Conservation (phyloP, 2,113 vertebrate species). For the Neolamprologus caudopunctatus region DNA sequence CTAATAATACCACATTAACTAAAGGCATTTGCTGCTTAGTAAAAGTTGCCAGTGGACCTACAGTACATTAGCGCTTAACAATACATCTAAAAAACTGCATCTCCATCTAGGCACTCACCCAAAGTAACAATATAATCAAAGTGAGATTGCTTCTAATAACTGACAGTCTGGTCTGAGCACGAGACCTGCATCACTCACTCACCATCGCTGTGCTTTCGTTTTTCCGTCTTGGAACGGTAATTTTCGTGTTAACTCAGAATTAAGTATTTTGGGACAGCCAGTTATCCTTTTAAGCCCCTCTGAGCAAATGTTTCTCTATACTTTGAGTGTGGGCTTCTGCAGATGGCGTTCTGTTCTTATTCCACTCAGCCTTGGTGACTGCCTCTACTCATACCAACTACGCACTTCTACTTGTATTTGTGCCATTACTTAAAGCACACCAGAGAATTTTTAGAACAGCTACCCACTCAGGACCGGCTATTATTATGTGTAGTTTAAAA, state of each 20-base stretch:
- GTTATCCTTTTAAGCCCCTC: background rate
- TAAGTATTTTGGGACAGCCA: slow-evolving; percentile 5
- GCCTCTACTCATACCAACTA: background rate
- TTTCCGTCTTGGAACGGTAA: background rate
- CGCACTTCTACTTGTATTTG: background rate
- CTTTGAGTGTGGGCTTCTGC: background rate
- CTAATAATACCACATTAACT: background rate
- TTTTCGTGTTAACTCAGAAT: slow-evolving; percentile 9
- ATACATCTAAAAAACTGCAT: slow-evolving; percentile 31
- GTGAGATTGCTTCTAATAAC: slow-evolving; percentile 24
- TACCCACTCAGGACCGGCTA: background rate
- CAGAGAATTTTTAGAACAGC: background rate
- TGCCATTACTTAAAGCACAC: background rate
- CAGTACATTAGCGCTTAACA: slow-evolving; percentile 24
- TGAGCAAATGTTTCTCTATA: slow-evolving; percentile 1
- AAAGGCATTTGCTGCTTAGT: background rate
- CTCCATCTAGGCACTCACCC: slow-evolving; percentile 22
- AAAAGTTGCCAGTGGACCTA: background rate
- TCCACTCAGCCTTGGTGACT: background rate
- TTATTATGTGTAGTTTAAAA: background rate
- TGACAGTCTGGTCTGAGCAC: background rate
- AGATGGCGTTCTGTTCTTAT: background rate
- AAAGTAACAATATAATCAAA: slow-evolving; percentile 30
- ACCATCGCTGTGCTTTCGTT: background rate
- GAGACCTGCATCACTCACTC: slow-evolving; percentile 26